A percentile compares a stretch with the other conserved stretches of the same genome.
These are phyloP conservation scores for Neoascia interrupta DNA, from an alignment of 2,888 invertebrate genomes.

Conservation along the genomic window DNA sequence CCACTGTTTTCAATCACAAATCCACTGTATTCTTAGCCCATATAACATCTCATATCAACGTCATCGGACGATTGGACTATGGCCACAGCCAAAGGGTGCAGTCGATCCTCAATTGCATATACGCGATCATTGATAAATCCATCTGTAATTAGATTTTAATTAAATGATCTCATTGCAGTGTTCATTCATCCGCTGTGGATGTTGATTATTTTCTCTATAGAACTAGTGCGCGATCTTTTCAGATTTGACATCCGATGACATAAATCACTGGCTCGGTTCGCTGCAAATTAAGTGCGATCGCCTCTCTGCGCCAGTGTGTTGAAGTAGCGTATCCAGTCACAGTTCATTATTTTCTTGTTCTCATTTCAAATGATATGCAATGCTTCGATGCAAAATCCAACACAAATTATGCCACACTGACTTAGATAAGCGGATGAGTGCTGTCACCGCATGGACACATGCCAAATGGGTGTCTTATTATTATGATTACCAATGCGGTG, in stretches of 20 bases:
- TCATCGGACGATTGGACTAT: background rate
- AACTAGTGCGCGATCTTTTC: conserved; percentile 54
- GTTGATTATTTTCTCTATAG: conserved; percentile 53
- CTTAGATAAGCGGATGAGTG: conserved; percentile 65
- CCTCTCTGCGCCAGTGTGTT: conserved; percentile 19
- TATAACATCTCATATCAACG: conserved; percentile 18
- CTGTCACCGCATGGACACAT: conserved; percentile 67
- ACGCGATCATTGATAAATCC: conserved; percentile 71
- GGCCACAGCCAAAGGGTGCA: conserved; percentile 44
- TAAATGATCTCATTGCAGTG: conserved; percentile 72
- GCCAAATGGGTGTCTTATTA: conserved; percentile 70
- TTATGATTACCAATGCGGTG: conserved; percentile 60
- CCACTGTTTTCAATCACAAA: conserved; percentile 35
- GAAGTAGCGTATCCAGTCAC: conserved; percentile 59
- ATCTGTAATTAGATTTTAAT: conserved; percentile 73
- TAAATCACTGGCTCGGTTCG: conserved; percentile 54
- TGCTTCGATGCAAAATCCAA: background rate
- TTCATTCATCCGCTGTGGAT: conserved; percentile 63
- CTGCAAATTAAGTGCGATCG: conserved; percentile 35
- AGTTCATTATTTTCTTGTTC: conserved; percentile 64
- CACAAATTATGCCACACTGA: conserved; percentile 6
- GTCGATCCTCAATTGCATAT: conserved; percentile 50
- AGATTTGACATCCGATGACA: conserved; percentile 65
- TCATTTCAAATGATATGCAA: conserved; percentile 40
- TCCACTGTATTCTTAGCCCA: conserved; percentile 61